Evolutionary conservation across 2,888 invertebrate species (phyloP), one percentile per base, ranked within the genome.

Genomic region (Dinocampus coccinellae): DNA sequence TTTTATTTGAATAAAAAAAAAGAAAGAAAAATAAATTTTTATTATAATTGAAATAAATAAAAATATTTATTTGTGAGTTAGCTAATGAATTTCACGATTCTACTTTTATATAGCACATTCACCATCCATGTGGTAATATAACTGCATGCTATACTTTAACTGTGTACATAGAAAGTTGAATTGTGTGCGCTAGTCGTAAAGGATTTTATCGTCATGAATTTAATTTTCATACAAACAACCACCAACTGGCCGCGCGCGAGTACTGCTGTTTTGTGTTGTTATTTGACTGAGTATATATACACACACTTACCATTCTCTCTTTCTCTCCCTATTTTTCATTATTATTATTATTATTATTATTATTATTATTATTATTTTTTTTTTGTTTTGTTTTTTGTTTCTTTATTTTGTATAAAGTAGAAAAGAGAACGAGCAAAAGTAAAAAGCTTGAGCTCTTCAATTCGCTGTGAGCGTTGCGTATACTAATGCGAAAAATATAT

Each of bases 141-240:
- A 42, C n/a, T 42, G 42, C 16, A n/a, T n/a, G 3, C 16, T 42
- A 26, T 16, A 77, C 74, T 81, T 77, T 81, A 80, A 22, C n/a
- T 53, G 36, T 10, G 36, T 22, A 11, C 24, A 13, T n/a, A 55
- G n/a, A n/a, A 24, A 9, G 7, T 2, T 10, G 26, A 65, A 55
- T 36, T 9, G 52, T 53, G 42, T 68, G 71, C 34, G 60, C 63
- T 52, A 73, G 74, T 81, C 80, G 79, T 82, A 82, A 83, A 83
- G 80, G 82, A 82, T 84, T 84, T 82, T 80, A 82, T 80, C 78
- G 84, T 83, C 84, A 83, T 82, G 83, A 85, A 85, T 85, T 85
- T 84, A 83, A 85, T 85, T 85, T 84, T 84, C 85, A 78, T 83
- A 80, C 82, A 84, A 85, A 85, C 83, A 85, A 80, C 73, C 77